Percentiles rank a stretch among this genome's conserved stretches.
These are phyloP conservation scores for Cyprinella venusta DNA, from an alignment of 2,797 vertebrate genomes.

Conservation along the genomic window DNA sequence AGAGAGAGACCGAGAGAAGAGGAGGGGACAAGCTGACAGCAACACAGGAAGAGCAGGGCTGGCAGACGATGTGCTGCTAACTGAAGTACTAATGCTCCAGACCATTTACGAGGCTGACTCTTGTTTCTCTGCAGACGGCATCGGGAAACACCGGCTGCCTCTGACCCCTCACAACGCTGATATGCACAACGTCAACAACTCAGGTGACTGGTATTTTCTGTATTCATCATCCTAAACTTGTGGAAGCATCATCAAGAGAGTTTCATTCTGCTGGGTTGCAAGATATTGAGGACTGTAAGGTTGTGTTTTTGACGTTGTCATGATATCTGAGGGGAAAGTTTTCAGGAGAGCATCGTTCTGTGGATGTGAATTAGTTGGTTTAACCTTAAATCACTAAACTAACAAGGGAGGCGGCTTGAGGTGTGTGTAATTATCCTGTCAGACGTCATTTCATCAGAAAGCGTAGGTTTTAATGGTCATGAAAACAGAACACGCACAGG, in stretches of 20 bases:
- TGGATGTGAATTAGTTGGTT: conserved; percentile 1
- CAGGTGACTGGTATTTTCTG: conserved; percentile 86
- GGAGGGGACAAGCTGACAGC: conserved; percentile 58
- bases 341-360: background rate
- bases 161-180: conserved; percentile 80
- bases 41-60: conserved; percentile 80
- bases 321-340: background rate
- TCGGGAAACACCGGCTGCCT: conserved; percentile 89
- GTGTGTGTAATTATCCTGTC: conserved; percentile 15
- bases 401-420: conserved; percentile 22
- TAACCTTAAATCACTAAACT: conserved; percentile 31
- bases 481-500: conserved; percentile 52
- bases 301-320: background rate
- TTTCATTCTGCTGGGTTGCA: conserved; percentile 69
- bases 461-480: conserved; percentile 27
- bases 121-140: conserved; percentile 95
- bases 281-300: conserved; percentile 69
- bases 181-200: conserved; percentile 97
- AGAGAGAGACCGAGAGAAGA: conserved; percentile 53
- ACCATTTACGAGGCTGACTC: conserved; percentile 99
- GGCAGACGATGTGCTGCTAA: conserved; percentile 87
- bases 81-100: conserved; percentile 95
- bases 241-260: conserved; percentile 63
- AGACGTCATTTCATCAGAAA: conserved; percentile 24
- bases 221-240: conserved; percentile 66